Evolutionary conservation across 2,797 vertebrate species (phyloP).

Genomic region (Nothura maculosa): DNA sequence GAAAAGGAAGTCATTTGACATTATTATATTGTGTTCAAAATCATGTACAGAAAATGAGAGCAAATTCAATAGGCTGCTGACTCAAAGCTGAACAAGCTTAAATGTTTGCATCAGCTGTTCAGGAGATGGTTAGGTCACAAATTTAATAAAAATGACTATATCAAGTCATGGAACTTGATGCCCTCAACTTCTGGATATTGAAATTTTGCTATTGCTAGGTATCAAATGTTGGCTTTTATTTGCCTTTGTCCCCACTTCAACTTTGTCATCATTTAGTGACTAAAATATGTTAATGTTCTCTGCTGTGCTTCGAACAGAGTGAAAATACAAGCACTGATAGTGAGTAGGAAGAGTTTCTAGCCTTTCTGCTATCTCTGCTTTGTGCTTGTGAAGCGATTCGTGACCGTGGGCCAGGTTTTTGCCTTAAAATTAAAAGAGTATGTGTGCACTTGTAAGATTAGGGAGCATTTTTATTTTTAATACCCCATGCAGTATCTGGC

Average conservation of each 20-base stretch:
- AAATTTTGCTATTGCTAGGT: not conserved
- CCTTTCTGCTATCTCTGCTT: not conserved
- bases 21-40: not conserved
- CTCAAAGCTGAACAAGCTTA: not conserved
- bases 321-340: not conserved
- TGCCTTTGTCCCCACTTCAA: not conserved
- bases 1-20: not conserved
- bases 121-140: not conserved
- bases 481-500: not conserved
- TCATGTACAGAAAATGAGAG: not conserved
- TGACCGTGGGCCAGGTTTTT: not conserved
- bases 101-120: not conserved
- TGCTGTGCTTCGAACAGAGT: not conserved
- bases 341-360: not conserved
- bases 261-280: not conserved
- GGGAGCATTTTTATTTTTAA: slow-evolving; percentile 44
- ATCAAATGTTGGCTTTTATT: not conserved
- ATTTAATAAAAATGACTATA: not conserved
- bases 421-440: slow-evolving; percentile 21
- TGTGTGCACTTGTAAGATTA: not conserved
- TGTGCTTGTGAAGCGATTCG: not conserved
- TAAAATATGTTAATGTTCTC: not conserved
- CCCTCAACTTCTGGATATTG: not conserved
- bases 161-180: not conserved
- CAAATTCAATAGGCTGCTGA: not conserved